Base-by-base conservation (phyloP, 1,140 invertebrate species). In the Bombus superbus region DNA sequence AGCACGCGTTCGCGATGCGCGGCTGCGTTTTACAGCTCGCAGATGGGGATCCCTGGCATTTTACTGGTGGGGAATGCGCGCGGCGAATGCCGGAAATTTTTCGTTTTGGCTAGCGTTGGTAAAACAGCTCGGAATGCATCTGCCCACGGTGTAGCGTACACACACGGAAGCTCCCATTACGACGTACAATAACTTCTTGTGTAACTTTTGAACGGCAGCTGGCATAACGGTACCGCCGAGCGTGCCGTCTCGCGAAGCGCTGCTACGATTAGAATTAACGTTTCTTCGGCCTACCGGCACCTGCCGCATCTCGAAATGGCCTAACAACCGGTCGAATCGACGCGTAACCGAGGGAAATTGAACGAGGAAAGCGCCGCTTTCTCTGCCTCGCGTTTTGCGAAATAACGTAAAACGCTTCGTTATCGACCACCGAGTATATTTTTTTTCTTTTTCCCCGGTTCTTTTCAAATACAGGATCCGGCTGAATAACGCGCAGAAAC, bases 221-320 rank as follows among this genome's bases (percentile, higher is more conserved):
- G 83, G 83, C 42, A 53, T 87, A 87, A 87, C 86, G 86, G 86
- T 87, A 87, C 59, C 47, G 57, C 5, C n/a, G 44, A 66, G 62
- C 64, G 44, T 35, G 66, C 66, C 32, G 13, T 44, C 47, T 62
- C 10, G 10, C 28, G 59, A 13, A 66, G 68, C 35, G 25, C 44
- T n/a, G 25, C 62, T n/a, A 22, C 66, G 85, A 86, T 86, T 83
- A 83, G 83, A 85, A 85, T 85, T 59, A 62, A 80, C 76, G 77
- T 84, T 79, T 75, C 81, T 10, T 73, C 9, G 78, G 66, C 71
- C 77, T 66, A 47, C 38, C 53, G 40, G 8, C 71, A n/a, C 40
- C 57, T 71, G 38, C 42, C 25, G 47, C 69, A 40, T 3, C 47
- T 53, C 47, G 18, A 53, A 53, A 53, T 53, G 47, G 47, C 47